These are phyloP conservation scores for Eupithecia centaureata DNA, from an alignment of 2,888 invertebrate species.

Conservation along the genomic window DNA sequence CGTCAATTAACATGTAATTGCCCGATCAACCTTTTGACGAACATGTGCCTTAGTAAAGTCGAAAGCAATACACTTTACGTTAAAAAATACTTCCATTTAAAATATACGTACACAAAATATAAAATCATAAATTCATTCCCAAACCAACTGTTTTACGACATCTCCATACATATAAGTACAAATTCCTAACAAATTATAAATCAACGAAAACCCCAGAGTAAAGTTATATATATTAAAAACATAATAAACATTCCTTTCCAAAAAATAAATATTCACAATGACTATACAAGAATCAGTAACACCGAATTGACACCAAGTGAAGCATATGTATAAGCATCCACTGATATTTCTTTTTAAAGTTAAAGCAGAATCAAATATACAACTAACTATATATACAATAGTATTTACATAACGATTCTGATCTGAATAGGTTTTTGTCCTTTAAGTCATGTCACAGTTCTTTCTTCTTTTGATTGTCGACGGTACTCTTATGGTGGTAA, in stretches of 20 bases:
- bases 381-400: conserved; percentile 4
- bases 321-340: conserved; percentile 2
- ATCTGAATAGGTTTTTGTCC: not conserved
- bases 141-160: not conserved
- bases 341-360: not conserved
- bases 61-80: not conserved
- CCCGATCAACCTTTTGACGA: too few species aligned
- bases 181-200: not conserved
- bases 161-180: not conserved
- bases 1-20: too few species aligned
- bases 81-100: not conserved
- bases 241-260: conserved; percentile 3
- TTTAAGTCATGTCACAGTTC: not conserved
- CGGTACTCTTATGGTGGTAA: too few species aligned
- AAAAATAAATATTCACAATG: not conserved
- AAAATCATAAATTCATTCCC: not conserved
- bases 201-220: not conserved
- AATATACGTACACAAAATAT: not conserved
- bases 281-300: not conserved
- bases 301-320: conserved; percentile 2
- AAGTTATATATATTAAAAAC: not conserved
- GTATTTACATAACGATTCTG: conserved; percentile 1
- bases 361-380: not conserved
- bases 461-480: not conserved
- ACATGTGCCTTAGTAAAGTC: too few species aligned